Base-by-base conservation (phyloP, 2,113 vertebrate genomes). In the Xiphophorus maculatus region DNA sequence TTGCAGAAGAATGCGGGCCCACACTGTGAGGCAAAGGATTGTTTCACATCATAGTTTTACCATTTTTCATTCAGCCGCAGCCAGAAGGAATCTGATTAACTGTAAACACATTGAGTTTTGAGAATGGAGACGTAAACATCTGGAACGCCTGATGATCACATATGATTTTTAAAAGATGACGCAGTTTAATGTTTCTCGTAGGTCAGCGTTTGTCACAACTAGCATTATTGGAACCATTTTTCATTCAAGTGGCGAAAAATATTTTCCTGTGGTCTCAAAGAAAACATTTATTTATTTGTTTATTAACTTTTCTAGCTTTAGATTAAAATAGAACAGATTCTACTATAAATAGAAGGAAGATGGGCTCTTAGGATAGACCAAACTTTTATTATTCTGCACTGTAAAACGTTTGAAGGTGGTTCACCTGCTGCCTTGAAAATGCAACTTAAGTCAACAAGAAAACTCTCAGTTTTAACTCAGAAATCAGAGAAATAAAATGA, bases 1-100 rank as follows among this genome's bases (percentile, higher is more conserved):
- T 27, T 48, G n/a, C 30, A 58, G 9, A 22, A 9, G 27, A 2
- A 76, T 68, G 69, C 48, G 44, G 72, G 33, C 72, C 79, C 61
- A 70, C 74, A 73, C 63, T 65, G 66, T 54, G 70, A 73, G 54
- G 60, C 70, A 76, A 63, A 72, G 25, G 35, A 58, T 77, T 37
- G 33, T 60, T 35, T 35, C 33, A 51, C 15, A 62, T 35, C 44
- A 5, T 30, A 19, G 0, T 1, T 0, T 66, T 66, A 54, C 2
- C 71, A 79, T 51, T 30, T 66, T 58, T 54, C 10, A 63, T 35
- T 64, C 15, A 58, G 66, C 32, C 25, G 44, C 63, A 71, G 9
- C 13, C 35, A 28, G 27, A 32, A 40, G 66, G 25, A 30, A 61
- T 19, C 17, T 28, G 25, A 30, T 28, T 64, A 0, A 67, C 2